Evolutionary conservation across 2,113 vertebrate species (phyloP).

Genomic region (Lepisosteus oculatus): DNA sequence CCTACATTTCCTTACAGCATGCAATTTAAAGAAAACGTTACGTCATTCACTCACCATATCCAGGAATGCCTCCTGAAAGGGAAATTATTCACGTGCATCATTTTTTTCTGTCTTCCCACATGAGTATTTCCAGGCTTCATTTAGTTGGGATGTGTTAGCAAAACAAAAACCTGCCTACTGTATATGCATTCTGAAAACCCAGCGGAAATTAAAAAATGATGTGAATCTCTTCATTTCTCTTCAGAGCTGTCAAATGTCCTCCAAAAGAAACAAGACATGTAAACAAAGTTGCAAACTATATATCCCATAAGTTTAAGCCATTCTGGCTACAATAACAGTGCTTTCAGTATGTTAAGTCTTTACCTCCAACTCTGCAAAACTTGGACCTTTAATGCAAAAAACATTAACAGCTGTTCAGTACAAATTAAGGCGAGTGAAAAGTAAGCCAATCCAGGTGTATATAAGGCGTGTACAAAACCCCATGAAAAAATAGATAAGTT

Average conservation of each 20-base stretch:
- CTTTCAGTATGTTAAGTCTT: constrained; percentile 4
- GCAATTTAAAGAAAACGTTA: neutral
- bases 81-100: constrained; percentile 93
- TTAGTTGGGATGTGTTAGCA: constrained; percentile 28
- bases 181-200: constrained; percentile 4
- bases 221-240: neutral
- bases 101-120: constrained; percentile 73
- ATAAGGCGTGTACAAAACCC: neutral
- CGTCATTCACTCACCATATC: constrained; percentile 86
- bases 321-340: neutral
- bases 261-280: neutral
- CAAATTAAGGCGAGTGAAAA: neutral
- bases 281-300: neutral
- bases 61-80: constrained; percentile 97
- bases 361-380: neutral
- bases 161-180: constrained; percentile 19
- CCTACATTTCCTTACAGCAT: too few species aligned
- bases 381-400: constrained; percentile 20
- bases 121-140: constrained; percentile 70
- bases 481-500: constrained; percentile 15
- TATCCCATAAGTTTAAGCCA: constrained; percentile 12
- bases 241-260: neutral
- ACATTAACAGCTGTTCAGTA: constrained; percentile 28
- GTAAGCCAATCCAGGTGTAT: neutral
- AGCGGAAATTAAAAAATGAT: neutral